Percentiles rank a stretch among this genome's conserved stretches.
phyloP scores from a whole-genome alignment of 2,113 vertebrate species.

The Chaetodon trifascialis region DNA sequence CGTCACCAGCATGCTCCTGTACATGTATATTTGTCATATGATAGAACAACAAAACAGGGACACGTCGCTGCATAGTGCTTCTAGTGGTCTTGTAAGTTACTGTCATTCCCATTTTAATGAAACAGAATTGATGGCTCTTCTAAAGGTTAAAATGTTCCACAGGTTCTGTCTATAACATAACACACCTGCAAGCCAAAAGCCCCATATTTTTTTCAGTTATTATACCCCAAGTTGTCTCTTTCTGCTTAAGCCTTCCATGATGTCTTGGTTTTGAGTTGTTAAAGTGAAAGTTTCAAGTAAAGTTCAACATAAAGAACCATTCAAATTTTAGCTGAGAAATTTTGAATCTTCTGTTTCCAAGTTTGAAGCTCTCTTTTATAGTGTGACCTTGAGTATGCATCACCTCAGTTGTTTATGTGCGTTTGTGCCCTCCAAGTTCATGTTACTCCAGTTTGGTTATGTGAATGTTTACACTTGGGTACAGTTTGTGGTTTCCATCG shows the following conservation, averaged over 20 bases:
- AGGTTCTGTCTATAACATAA: conserved; percentile 27
- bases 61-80: not conserved
- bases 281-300: not conserved
- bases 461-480: conserved; percentile 24
- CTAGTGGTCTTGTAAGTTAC: not conserved
- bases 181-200: conserved; percentile 2
- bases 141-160: conserved; percentile 9
- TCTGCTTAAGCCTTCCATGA: conserved; percentile 5
- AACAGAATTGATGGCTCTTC: not conserved
- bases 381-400: not conserved
- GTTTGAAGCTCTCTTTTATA: not conserved
- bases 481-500: conserved; percentile 30
- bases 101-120: not conserved
- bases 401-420: conserved; percentile 17
- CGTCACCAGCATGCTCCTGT: not conserved
- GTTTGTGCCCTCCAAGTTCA: conserved; percentile 26
- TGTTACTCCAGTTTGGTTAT: not conserved
- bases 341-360: not conserved
- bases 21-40: not conserved
- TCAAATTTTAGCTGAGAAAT: not conserved
- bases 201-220: conserved; percentile 9
- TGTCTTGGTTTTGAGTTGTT: conserved; percentile 10
- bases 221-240: not conserved
- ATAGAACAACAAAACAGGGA: not conserved
- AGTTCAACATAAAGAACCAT: conserved; percentile 15